A percentile compares a stretch with the other conserved stretches of the same genome.
Conservation (phyloP, 1,140 invertebrate genomes). For the Cyrtorhinus lividipennis region DNA sequence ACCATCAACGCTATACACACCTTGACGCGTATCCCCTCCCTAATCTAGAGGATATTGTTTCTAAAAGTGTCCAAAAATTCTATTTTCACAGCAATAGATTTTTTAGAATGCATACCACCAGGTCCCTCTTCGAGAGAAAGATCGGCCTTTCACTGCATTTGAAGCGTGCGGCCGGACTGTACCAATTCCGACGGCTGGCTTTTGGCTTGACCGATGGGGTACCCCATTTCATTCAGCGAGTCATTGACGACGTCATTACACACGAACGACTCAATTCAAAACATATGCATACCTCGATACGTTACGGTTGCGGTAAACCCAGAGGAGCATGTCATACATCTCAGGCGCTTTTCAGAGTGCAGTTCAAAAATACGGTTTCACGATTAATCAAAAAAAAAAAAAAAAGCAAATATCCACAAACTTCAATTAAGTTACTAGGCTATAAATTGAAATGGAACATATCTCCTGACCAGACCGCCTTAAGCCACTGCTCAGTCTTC, state of each 20-base stretch:
- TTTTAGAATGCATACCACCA: too few relatives aligned
- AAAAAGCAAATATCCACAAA: neutral
- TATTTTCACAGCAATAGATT: neutral
- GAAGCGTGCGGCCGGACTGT: neutral
- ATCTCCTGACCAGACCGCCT: neutral
- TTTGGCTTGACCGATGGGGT: too few relatives aligned
- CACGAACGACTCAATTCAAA: too few relatives aligned
- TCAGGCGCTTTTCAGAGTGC: neutral
- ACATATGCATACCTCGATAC: neutral
- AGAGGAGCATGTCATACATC: neutral
- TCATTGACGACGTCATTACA: too few relatives aligned
- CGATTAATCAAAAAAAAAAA: neutral
- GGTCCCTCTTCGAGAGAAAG: too few relatives aligned
- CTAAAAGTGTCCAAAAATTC: neutral
- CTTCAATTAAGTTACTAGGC: too few relatives aligned
- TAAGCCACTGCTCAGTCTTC: neutral
- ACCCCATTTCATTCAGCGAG: too few relatives aligned
- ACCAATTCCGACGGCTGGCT: too few relatives aligned
- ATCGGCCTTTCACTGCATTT: too few relatives aligned
- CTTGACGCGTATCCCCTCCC: too few relatives aligned
- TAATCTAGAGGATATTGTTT: too few relatives aligned
- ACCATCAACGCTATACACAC: slow-evolving; percentile 1
- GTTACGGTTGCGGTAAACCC: neutral
- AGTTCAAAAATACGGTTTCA: too few relatives aligned
- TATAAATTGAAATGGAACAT: neutral